These are phyloP conservation scores for Enteromius mattozi DNA, from an alignment of 2,797 vertebrate species.

Conservation along the genomic window DNA sequence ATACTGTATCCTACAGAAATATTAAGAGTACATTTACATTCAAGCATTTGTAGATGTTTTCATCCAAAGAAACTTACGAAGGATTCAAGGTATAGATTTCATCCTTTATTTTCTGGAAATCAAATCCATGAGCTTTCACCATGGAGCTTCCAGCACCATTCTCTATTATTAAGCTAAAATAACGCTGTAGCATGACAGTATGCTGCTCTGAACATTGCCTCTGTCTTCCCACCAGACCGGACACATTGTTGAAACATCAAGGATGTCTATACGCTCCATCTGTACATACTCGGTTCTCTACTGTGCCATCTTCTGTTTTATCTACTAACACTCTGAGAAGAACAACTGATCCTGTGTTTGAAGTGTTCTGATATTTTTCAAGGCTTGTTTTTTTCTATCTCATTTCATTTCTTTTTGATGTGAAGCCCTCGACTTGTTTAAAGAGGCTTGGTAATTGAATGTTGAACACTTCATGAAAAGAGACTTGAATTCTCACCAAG, in stretches of 20 bases:
- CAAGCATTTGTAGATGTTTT: background rate
- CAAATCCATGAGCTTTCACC: background rate
- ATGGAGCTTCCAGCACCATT: background rate
- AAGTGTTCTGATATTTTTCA: slow-evolving; percentile 45
- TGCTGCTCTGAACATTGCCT: background rate
- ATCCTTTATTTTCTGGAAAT: background rate
- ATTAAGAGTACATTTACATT: background rate
- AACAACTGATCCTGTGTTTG: slow-evolving; percentile 46
- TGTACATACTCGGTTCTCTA: slow-evolving; percentile 6
- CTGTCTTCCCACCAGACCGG: background rate
- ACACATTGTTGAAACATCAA: slow-evolving; percentile 22
- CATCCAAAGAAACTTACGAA: background rate
- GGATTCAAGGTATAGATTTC: background rate
- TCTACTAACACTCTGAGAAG: slow-evolving; percentile 38
- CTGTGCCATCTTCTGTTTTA: slow-evolving; percentile 37
- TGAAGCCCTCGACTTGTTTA: slow-evolving; percentile 20
- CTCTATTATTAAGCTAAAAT: background rate
- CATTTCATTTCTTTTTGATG: slow-evolving; percentile 45
- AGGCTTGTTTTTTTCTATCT: slow-evolving; percentile 20
- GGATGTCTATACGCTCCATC: slow-evolving; percentile 18
- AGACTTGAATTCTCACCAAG: slow-evolving; percentile 38
- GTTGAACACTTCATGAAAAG: slow-evolving; percentile 39
- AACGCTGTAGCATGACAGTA: background rate
- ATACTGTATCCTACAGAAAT: background rate
- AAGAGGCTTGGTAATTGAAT: slow-evolving; percentile 50